Base-by-base conservation (phyloP, 2,113 vertebrate genomes). In the Chroicocephalus ridibundus region DNA sequence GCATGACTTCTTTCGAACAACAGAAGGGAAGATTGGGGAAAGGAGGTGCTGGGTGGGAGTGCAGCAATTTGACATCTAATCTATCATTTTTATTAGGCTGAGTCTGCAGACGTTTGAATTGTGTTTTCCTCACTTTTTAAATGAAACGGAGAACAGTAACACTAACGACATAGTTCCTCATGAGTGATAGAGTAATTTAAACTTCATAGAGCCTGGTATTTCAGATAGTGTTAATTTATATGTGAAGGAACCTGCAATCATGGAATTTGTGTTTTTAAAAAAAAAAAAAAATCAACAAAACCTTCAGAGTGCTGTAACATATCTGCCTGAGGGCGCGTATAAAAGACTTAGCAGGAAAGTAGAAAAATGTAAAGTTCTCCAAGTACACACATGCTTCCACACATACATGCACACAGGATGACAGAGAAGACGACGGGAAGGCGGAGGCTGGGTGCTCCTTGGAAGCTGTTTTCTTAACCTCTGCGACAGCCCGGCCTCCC, bases 381-480 rank as follows among this genome's bases (percentile, higher is more conserved):
- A 66, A 81, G 49, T 34, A 13, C 34, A 34, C 40, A 21, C 51
- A 70, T 61, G 47, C 6, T 85, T 49, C 10, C 49, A 40, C 38
- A 87, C 22, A 66, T 34, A 52, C 17, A 27, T 10, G 51, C 54
- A 74, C 38, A 83, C 57, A 57, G 60, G 71, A 72, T 5, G 13
- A 34, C 68, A 66, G 34, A n/a, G 78, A 32, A 72, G 66, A 29
- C 0, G 1, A 81, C 25, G 69, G 83, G 80, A 88, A 88, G 78
- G 75, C 42, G 9, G 91, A 78, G 90, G 91, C 76, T 89, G 94
- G 94, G 94, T 93, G 88, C 91, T 95, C 70, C 52, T 71, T 96
- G 93, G 96, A 93, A 97, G 94, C 94, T 97, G 97, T 97, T 97
- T 97, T 88, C 93, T 94, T 96, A 98, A 98, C 96, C 97, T 95